Conservation (phyloP, 2,797 vertebrate species). For the Chrysocyon brachyurus region DNA sequence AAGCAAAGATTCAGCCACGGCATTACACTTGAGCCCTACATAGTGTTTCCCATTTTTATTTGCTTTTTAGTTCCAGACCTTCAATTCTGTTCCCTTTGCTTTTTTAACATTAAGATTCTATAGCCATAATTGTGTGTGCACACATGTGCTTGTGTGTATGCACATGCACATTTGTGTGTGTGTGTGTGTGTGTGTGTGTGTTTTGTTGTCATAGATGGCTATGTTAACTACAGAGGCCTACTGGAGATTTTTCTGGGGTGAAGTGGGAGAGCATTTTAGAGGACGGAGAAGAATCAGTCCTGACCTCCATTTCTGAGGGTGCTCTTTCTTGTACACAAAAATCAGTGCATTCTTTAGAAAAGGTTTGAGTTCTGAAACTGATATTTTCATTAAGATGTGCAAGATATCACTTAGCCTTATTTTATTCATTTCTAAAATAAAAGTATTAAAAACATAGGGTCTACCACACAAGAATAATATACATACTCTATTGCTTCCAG, state of each 20-base stretch:
- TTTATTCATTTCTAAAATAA: conserved; percentile 1
- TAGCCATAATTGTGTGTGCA: background rate
- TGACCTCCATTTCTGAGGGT: background rate
- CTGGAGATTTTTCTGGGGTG: background rate
- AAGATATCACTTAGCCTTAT: background rate
- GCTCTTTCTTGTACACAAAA: background rate
- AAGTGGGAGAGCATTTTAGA: background rate
- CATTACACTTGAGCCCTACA: background rate
- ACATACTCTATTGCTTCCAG: background rate
- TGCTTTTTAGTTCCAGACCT: background rate
- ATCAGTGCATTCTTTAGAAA: background rate
- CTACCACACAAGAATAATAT: background rate
- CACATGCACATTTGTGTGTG: too few species aligned
- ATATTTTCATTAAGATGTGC: background rate
- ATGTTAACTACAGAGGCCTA: background rate
- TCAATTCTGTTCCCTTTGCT: background rate
- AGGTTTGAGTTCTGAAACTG: background rate
- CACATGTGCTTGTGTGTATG: too few species aligned
- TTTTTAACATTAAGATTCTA: background rate
- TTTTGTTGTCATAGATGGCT: background rate
- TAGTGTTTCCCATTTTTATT: background rate
- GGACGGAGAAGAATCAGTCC: background rate
- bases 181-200: background rate
- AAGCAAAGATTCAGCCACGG: background rate
- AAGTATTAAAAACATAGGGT: background rate